phyloP scores from a whole-genome alignment of 2,797 vertebrate species.

The Chromis chromis region DNA sequence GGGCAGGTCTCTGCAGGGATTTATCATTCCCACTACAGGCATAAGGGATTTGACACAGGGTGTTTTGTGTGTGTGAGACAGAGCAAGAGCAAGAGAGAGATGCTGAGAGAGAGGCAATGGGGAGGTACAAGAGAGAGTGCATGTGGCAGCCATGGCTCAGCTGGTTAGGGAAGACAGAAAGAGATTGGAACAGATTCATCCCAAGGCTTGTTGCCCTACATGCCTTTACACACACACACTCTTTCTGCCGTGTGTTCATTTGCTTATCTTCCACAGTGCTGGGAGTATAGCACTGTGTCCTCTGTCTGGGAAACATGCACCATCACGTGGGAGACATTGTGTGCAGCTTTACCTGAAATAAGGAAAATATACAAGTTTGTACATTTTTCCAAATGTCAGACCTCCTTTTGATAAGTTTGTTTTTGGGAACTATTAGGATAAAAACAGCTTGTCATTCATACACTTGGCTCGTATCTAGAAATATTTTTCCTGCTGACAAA shows the following conservation, averaged over 20 bases:
- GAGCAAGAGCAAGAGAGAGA: slow-evolving; percentile 25
- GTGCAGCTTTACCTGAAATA: slow-evolving; percentile 33
- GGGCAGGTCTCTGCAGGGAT: slow-evolving; percentile 70
- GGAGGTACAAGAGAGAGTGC: slow-evolving; percentile 52
- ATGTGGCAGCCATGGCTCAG: slow-evolving; percentile 78
- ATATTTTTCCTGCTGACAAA: not conserved
- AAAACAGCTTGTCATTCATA: not conserved
- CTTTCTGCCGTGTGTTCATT: slow-evolving; percentile 58
- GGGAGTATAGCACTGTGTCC: slow-evolving; percentile 25
- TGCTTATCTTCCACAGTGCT: slow-evolving; percentile 57
- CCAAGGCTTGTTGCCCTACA: slow-evolving; percentile 79
- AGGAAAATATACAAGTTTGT: not conserved
- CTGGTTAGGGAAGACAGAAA: slow-evolving; percentile 74
- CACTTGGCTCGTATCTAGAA: not conserved
- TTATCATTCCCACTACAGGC: slow-evolving; percentile 73
- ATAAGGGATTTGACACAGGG: slow-evolving; percentile 73
- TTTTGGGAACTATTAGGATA: not conserved
- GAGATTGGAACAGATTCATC: slow-evolving; percentile 79
- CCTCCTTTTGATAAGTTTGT: not conserved
- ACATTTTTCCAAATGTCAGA: slow-evolving; percentile 14
- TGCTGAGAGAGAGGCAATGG: not conserved
- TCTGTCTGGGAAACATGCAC: slow-evolving; percentile 35
- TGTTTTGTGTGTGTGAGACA: slow-evolving; percentile 49
- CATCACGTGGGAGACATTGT: slow-evolving; percentile 36
- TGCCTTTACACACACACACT: slow-evolving; percentile 55